phyloP scores from a whole-genome alignment of 2,113 vertebrate species.

The Syngnathoides biaculeatus region DNA sequence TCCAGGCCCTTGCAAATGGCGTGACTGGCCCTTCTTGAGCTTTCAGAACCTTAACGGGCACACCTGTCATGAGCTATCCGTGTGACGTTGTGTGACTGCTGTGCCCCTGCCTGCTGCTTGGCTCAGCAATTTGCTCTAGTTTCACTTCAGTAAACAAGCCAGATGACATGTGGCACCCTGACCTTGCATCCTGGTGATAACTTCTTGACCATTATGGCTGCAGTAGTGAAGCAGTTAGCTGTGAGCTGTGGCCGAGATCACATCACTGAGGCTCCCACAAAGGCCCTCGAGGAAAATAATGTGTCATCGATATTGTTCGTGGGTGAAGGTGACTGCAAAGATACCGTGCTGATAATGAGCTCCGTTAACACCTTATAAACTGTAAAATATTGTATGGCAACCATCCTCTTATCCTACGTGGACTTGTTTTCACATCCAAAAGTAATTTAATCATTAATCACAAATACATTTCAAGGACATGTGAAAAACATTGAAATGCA shows the following conservation, averaged over 20 bases:
- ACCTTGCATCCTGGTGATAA: slow-evolving; percentile 57
- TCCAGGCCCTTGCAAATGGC: not conserved
- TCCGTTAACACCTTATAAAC: not conserved
- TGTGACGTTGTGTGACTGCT: slow-evolving; percentile 4
- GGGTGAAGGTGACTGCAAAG: not conserved
- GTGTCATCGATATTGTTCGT: not conserved
- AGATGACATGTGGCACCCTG: slow-evolving; percentile 42
- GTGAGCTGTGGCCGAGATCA: slow-evolving; percentile 18
- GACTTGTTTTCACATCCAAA: not conserved
- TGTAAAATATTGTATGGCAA: not conserved
- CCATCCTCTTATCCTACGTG: too few relatives aligned
- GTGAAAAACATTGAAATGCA: not conserved
- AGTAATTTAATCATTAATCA: not conserved
- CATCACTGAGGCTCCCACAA: not conserved
- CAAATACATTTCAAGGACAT: not conserved
- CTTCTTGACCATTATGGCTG: slow-evolving; percentile 44
- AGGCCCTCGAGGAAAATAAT: not conserved
- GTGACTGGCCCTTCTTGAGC: not conserved
- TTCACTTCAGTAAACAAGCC: slow-evolving; percentile 58
- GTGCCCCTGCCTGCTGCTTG: slow-evolving; percentile 21
- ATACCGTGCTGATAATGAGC: not conserved
- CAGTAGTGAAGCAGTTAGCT: slow-evolving; percentile 38
- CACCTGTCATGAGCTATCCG: slow-evolving; percentile 35
- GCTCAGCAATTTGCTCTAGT: slow-evolving; percentile 38
- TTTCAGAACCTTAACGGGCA: slow-evolving; percentile 21